phyloP scores from a whole-genome alignment of 2,797 vertebrate genomes.

The Typhlichthys subterraneus region DNA sequence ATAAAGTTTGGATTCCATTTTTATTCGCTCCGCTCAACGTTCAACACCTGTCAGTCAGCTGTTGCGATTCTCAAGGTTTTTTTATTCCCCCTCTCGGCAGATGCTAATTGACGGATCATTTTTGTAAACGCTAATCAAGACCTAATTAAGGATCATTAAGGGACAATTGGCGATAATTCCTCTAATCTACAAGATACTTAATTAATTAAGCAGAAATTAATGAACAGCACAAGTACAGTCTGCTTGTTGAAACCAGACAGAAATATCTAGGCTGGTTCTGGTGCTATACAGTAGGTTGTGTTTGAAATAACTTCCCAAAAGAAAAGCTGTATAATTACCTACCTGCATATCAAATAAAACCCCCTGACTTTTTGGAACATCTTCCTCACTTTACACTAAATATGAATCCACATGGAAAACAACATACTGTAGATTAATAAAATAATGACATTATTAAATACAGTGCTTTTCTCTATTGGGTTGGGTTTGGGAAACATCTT shows the following conservation, averaged over 20 bases:
- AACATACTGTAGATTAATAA: no score
- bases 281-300: conserved; percentile 10
- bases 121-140: conserved; percentile 70
- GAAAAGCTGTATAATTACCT: no score
- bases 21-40: conserved; percentile 38
- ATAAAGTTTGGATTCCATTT: background rate
- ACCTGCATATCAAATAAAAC: no score
- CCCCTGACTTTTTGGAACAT: no score
- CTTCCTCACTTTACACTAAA: no score
- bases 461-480: no score
- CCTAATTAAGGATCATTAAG: conserved; percentile 61
- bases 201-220: conserved; percentile 72
- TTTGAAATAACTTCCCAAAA: no score
- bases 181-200: conserved; percentile 65
- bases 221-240: conserved; percentile 40
- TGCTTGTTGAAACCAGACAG: conserved; percentile 42
- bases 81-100: conserved; percentile 13
- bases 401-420: no score
- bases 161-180: conserved; percentile 70
- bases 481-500: no score
- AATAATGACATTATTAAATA: no score
- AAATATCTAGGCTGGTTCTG: conserved; percentile 40
- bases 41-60: conserved; percentile 15
- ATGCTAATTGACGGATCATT: conserved; percentile 63
- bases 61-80: conserved; percentile 46